A percentile compares a stretch with the other conserved stretches of the same genome.
Conservation (phyloP, 2,797 vertebrate species). For the Myotis vivesi region DNA sequence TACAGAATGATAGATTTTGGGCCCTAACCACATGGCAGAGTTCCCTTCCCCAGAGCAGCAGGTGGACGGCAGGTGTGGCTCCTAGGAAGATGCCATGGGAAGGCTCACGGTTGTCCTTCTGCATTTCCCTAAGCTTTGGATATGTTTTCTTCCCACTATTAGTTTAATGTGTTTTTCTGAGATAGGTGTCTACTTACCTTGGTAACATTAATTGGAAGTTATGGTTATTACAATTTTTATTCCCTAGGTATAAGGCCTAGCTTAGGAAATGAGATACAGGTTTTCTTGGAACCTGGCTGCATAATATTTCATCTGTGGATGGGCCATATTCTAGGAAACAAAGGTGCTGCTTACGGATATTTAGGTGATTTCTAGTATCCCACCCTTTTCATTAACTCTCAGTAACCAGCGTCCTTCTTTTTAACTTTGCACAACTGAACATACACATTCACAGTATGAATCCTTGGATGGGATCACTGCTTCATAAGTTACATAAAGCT, state of each 20-base stretch:
- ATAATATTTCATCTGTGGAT: neutral
- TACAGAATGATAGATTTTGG: neutral
- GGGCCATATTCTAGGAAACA: neutral
- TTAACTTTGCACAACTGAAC: neutral
- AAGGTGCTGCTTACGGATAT: fast-evolving
- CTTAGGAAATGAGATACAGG: neutral
- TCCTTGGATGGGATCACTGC: neutral
- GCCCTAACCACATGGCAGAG: neutral
- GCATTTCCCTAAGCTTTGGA: neutral
- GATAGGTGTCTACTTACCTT: neutral
- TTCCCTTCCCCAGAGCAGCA: neutral
- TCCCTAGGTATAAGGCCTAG: neutral
- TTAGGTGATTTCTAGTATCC: neutral
- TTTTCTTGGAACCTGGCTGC: neutral
- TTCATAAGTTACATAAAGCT: neutral
- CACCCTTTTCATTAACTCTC: neutral
- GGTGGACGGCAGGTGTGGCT: neutral
- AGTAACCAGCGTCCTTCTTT: neutral
- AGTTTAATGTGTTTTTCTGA: neutral
- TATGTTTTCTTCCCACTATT: neutral
- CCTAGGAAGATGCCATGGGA: neutral
- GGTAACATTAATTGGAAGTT: neutral
- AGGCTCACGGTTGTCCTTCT: neutral
- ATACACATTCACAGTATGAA: neutral
- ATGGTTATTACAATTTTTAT: neutral